Percentiles rank a stretch among this genome's conserved stretches.
These are phyloP conservation scores for Orgyia antiqua DNA, from an alignment of 2,888 invertebrate species.

Conservation along the genomic window DNA sequence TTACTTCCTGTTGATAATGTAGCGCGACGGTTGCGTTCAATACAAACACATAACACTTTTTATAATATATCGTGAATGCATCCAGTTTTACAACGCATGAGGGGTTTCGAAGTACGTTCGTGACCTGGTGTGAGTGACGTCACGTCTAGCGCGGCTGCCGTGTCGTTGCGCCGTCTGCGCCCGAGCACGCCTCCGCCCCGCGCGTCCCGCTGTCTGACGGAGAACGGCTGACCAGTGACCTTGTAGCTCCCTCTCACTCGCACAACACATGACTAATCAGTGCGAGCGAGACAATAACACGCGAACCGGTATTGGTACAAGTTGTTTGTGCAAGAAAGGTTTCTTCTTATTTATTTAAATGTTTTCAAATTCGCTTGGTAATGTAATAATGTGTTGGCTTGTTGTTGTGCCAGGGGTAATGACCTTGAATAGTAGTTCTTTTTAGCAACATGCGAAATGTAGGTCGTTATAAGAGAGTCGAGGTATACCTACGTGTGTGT, in stretches of 20 bases:
- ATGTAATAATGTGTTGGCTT: slow-evolving; percentile 51
- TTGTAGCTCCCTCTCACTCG: slow-evolving; percentile 59
- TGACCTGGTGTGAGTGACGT: slow-evolving; percentile 60
- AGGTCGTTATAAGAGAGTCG: slow-evolving; percentile 38
- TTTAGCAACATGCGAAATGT: slow-evolving; percentile 44
- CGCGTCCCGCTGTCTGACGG: slow-evolving; percentile 64
- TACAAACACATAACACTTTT: slow-evolving; percentile 40
- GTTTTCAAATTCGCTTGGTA: slow-evolving; percentile 67
- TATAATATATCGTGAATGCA: slow-evolving; percentile 48
- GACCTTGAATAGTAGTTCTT: slow-evolving; percentile 53
- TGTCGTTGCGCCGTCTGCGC: slow-evolving; percentile 67
- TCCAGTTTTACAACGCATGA: slow-evolving; percentile 67
- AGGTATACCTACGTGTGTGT: slow-evolving; percentile 11
- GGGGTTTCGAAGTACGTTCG: slow-evolving; percentile 51
- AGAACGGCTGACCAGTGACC: slow-evolving; percentile 73
- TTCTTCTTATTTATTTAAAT: slow-evolving; percentile 69
- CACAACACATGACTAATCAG: slow-evolving; percentile 31
- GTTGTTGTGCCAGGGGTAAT: slow-evolving; percentile 57
- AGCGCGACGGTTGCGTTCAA: too few species aligned
- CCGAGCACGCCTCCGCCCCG: slow-evolving; percentile 49
- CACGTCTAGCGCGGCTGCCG: slow-evolving; percentile 54
- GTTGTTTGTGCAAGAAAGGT: slow-evolving; percentile 68
- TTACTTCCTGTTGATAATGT: too few species aligned
- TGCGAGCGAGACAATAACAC: slow-evolving; percentile 38
- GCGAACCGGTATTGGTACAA: slow-evolving; percentile 54